Evolutionary conservation across 2,797 vertebrate species (phyloP).

Genomic region (Molothrus ater): DNA sequence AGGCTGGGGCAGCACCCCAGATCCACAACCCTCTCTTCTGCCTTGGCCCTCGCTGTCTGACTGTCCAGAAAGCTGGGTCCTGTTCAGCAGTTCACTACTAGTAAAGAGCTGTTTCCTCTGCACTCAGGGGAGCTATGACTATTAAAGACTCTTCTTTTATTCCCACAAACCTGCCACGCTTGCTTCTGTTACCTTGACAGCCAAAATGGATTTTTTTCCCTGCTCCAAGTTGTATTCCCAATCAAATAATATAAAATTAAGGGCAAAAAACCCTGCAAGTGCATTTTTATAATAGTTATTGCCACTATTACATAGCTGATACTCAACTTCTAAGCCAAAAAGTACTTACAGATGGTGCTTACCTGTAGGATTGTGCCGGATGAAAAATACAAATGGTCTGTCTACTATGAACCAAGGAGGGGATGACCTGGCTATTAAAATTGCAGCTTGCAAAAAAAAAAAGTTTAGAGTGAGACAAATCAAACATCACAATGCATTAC

Average conservation of each 20-base stretch:
- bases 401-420: constrained; percentile 92
- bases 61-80: neutral
- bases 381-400: constrained; percentile 91
- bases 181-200: neutral
- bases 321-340: neutral
- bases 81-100: neutral
- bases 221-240: neutral
- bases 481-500: neutral
- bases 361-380: constrained; percentile 94
- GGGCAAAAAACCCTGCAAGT: neutral
- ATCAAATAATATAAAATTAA: neutral
- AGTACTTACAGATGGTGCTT: neutral
- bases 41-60: neutral
- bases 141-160: neutral
- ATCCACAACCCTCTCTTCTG: neutral
- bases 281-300: neutral
- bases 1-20: neutral
- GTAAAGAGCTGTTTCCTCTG: neutral
- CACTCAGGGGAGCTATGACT: neutral
- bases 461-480: neutral
- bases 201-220: neutral
- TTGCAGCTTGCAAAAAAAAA: constrained; percentile 79
- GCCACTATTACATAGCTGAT: neutral
- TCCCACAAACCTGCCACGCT: neutral
- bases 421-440: constrained; percentile 91